These are phyloP conservation scores for Chymomyza amoena DNA, from an alignment of 2,888 invertebrate species.

Conservation along the genomic window DNA sequence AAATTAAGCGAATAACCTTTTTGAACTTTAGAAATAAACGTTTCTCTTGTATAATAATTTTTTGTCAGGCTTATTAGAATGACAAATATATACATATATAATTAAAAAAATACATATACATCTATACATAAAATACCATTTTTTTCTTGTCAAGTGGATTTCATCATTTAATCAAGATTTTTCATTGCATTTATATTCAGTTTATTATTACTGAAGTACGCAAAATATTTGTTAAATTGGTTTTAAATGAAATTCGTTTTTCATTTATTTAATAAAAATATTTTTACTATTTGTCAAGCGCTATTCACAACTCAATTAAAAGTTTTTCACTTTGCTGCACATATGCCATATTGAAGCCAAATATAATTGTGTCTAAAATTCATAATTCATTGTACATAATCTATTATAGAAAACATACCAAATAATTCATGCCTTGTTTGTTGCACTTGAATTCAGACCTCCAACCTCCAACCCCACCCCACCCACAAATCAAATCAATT, in stretches of 20 bases:
- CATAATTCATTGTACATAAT: background rate
- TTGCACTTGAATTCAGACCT: background rate
- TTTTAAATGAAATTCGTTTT: no score
- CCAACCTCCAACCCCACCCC: no score
- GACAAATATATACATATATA: no score
- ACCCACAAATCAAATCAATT: conserved; percentile 3
- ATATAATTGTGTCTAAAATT: background rate
- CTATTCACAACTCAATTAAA: background rate
- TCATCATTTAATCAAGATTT: background rate
- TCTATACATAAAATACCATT: no score
- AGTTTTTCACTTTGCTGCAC: background rate
- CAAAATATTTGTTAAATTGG: no score
- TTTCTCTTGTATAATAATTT: no score
- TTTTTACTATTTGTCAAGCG: background rate
- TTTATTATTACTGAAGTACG: no score
- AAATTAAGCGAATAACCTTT: no score
- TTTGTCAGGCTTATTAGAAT: no score
- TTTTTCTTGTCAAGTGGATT: background rate
- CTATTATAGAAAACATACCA: background rate
- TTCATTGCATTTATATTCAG: no score
- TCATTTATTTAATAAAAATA: background rate
- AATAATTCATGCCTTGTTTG: conserved; percentile 1
- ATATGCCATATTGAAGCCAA: background rate
- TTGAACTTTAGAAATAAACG: no score
- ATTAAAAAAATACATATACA: no score